phyloP scores from a whole-genome alignment of 2,113 vertebrate genomes.

The Oreochromis spilurus region DNA sequence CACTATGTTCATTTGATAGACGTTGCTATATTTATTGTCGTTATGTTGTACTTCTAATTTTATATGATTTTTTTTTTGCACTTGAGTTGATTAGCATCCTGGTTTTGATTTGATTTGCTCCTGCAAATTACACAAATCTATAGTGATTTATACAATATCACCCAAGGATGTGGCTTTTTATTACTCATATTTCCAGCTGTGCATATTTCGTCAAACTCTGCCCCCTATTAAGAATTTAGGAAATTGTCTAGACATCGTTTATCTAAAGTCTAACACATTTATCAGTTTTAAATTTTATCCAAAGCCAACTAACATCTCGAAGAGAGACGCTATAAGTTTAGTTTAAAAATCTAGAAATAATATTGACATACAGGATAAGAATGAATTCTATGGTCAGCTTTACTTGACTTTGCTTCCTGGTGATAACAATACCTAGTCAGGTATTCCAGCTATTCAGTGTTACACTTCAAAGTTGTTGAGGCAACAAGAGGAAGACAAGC shows the following conservation, averaged over 20 bases:
- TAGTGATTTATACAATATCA: not conserved
- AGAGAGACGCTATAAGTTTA: not conserved
- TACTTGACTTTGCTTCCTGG: not conserved
- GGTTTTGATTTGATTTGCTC: not conserved
- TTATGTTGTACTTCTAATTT: not conserved
- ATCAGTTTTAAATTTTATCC: not conserved
- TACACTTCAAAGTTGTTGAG: not conserved
- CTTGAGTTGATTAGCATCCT: not conserved
- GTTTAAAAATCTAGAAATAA: not conserved
- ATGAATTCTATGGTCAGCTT: not conserved
- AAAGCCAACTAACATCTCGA: not conserved
- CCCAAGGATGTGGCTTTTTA: not conserved
- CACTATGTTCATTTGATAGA: not conserved
- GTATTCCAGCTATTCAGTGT: not conserved
- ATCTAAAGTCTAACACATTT: not conserved
- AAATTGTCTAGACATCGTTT: not conserved
- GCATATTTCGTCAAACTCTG: not conserved
- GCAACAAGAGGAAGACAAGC: not conserved
- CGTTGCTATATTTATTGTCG: not conserved
- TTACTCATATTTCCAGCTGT: not conserved
- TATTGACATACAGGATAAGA: not conserved
- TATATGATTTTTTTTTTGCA: not conserved
- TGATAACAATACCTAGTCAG: not conserved
- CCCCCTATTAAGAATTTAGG: not conserved
- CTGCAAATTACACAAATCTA: not conserved